phyloP scores from a whole-genome alignment of 2,888 invertebrate genomes.

The Drosophila meridiana region DNA sequence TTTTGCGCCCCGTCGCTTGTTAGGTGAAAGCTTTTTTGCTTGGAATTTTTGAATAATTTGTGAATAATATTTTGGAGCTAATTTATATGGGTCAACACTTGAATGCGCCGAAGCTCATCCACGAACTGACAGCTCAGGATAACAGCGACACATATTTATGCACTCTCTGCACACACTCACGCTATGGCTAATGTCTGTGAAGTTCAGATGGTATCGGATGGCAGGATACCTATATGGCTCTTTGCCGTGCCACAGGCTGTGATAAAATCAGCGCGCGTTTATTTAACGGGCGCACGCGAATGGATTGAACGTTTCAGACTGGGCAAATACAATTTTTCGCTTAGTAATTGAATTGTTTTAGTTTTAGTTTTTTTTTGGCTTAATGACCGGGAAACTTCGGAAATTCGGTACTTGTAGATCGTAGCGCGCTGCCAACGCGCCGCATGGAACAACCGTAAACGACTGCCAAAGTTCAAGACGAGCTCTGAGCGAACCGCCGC shows the following conservation, averaged over 20 bases:
- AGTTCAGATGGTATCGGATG: slow-evolving; percentile 46
- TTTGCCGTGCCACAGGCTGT: slow-evolving; percentile 33
- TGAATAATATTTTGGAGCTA: slow-evolving; percentile 22
- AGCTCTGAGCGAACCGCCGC: slow-evolving; percentile 54
- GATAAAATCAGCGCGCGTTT: slow-evolving; percentile 69
- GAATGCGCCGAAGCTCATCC: slow-evolving; percentile 55
- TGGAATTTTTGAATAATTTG: slow-evolving; percentile 38
- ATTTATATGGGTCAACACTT: slow-evolving; percentile 69
- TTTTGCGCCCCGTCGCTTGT: slow-evolving; percentile 50
- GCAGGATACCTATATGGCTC: slow-evolving; percentile 31
- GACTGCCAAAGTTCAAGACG: slow-evolving; percentile 77
- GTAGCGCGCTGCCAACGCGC: slow-evolving; percentile 54
- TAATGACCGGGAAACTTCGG: slow-evolving; percentile 43
- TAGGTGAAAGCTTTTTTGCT: slow-evolving; percentile 70
- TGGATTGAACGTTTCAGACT: not conserved
- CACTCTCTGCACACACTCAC: slow-evolving; percentile 34
- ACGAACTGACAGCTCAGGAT: slow-evolving; percentile 59
- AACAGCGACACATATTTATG: slow-evolving; percentile 65
- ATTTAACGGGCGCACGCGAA: slow-evolving; percentile 65
- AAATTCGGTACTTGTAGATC: slow-evolving; percentile 29
- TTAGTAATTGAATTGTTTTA: slow-evolving; percentile 42
- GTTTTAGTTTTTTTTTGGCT: not conserved
- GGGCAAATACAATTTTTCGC: slow-evolving; percentile 35
- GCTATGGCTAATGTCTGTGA: not conserved
- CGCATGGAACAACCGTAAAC: slow-evolving; percentile 70